Evolutionary conservation across 2,797 vertebrate species (phyloP).

Genomic region (Sparus aurata): DNA sequence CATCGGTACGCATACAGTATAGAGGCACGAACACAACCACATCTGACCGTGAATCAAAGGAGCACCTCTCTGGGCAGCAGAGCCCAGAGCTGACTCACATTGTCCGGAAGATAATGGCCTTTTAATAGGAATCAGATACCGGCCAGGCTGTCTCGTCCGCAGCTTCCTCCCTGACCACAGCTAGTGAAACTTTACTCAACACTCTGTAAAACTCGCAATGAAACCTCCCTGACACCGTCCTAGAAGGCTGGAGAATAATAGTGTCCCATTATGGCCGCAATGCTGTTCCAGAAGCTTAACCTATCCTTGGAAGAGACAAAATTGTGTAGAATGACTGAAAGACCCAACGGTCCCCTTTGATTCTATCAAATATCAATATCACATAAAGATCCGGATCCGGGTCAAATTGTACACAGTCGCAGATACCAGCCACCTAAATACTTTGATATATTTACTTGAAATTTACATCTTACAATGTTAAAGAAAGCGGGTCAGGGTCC

Average conservation of each 20-base stretch:
- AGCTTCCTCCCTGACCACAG: constrained; percentile 54
- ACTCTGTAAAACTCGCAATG: constrained; percentile 73
- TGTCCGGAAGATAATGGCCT: constrained; percentile 31
- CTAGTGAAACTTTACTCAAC: constrained; percentile 70
- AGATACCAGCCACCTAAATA: too few species aligned
- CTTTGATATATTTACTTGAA: too few species aligned
- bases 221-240: constrained; percentile 45
- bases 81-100: constrained; percentile 15
- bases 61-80: constrained; percentile 46
- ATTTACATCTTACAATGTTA: too few species aligned
- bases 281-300: constrained; percentile 25
- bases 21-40: not conserved
- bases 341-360: too few species aligned
- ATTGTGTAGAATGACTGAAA: not conserved
- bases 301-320: not conserved
- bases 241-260: constrained; percentile 23
- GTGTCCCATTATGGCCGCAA: constrained; percentile 10
- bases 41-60: constrained; percentile 19
- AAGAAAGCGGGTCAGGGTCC: too few species aligned
- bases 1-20: not conserved
- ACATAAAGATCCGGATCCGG: too few species aligned
- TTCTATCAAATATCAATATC: too few species aligned
- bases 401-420: too few species aligned
- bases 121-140: constrained; percentile 55
- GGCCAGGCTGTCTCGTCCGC: constrained; percentile 33